A percentile compares a stretch with the other conserved stretches of the same genome.
phyloP scores from a whole-genome alignment of 1,140 invertebrate species.

The Hesperophylax magnus region DNA sequence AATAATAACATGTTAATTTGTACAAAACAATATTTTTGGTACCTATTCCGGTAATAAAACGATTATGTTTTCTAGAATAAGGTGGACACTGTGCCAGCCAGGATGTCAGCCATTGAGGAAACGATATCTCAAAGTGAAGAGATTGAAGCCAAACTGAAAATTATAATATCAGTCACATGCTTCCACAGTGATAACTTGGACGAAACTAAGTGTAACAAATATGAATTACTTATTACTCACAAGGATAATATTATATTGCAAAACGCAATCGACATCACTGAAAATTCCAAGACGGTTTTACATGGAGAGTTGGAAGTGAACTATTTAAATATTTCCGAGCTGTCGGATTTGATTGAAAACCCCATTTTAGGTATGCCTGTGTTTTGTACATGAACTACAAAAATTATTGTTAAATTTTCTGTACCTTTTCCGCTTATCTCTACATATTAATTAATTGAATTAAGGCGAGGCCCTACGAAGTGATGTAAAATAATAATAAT shows the following conservation, averaged over 20 bases:
- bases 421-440: neutral
- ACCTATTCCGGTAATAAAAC: too few relatives aligned
- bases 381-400: too few relatives aligned
- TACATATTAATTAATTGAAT: too few relatives aligned
- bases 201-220: slow-evolving; percentile 9
- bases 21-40: too few relatives aligned
- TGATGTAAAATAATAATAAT: too few relatives aligned
- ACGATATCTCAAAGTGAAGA: slow-evolving; percentile 1
- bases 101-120: neutral
- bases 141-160: neutral
- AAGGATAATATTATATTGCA: slow-evolving; percentile 24
- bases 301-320: slow-evolving; percentile 20
- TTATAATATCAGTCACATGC: neutral
- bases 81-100: too few relatives aligned
- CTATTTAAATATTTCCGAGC: slow-evolving; percentile 15
- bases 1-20: too few relatives aligned
- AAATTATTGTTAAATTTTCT: neutral
- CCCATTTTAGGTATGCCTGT: slow-evolving; percentile 16
- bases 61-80: too few relatives aligned
- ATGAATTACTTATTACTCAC: slow-evolving; percentile 21
- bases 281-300: slow-evolving; percentile 9
- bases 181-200: neutral
- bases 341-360: slow-evolving; percentile 34
- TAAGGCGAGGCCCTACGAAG: too few relatives aligned
- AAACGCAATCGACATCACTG: slow-evolving; percentile 20